These are phyloP conservation scores for Connochaetes taurinus DNA, from an alignment of 2,113 vertebrate genomes.

Conservation along the genomic window DNA sequence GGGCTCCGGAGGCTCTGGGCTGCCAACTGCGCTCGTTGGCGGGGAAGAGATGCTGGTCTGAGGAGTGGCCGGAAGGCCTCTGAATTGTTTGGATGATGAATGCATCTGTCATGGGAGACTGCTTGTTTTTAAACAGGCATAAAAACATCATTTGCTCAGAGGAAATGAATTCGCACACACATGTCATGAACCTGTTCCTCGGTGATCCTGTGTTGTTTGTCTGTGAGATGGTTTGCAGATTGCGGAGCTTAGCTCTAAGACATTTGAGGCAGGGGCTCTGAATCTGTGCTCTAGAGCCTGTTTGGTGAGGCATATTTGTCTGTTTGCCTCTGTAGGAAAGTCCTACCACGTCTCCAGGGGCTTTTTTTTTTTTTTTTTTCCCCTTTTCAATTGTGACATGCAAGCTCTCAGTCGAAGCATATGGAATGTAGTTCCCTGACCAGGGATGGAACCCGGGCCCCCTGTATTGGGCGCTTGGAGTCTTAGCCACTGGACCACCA, in stretches of 20 bases:
- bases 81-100: neutral
- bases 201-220: neutral
- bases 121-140: constrained; percentile 23
- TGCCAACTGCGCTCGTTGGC: neutral
- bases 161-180: constrained; percentile 27
- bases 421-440: neutral
- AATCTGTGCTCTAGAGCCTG: neutral
- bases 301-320: neutral
- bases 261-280: neutral
- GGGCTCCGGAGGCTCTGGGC: neutral
- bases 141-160: constrained; percentile 43
- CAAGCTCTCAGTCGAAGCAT: neutral
- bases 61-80: neutral
- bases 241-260: neutral
- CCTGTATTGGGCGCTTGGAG: neutral
- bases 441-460: neutral
- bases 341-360: fast-evolving
- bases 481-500: neutral
- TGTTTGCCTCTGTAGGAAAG: neutral
- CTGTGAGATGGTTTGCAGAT: neutral
- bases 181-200: neutral
- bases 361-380: neutral
- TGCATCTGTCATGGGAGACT: constrained; percentile 9
- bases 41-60: neutral
- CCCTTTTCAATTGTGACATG: neutral